Evolutionary conservation across 2,113 vertebrate species (phyloP), one percentile per base, ranked within the genome.

Genomic region (Amphiprion percula): DNA sequence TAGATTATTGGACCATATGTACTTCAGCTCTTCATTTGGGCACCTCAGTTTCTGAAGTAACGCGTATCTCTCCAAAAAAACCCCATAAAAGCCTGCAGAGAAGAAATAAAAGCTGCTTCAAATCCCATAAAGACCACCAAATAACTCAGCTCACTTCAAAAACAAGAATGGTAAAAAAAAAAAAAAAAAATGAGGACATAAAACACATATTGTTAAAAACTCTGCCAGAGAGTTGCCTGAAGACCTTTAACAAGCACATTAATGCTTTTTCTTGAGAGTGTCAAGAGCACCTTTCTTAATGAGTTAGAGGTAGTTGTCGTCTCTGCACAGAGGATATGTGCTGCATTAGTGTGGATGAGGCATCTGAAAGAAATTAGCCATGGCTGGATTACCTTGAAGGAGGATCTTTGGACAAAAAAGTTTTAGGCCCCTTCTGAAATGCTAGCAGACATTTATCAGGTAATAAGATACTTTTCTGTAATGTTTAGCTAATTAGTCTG

Each of bases 1-100:
- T 53, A 49, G 79, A 89, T 91, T 79, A 90, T 83, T 79, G 53
- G 73, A 77, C 82, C 85, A 87, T 84, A 81, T 83, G 87, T 41
- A 83, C 76, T 52, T 71, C 21, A 0, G 1, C 46, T 15, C 41
- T 71, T 86, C 46, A 69, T 78, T 78, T 83, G 68, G 47, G 28
- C 33, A 1, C 21, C 66, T 73, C 4, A 44, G 49, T 54, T 65
- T n/a, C 47, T 28, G 17, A 76, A 78, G 75, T 62, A 63, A 60
- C 46, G 60, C 11, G 15, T 4, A 24, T 21, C 37, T 76, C 28
- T 71, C 15, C 2, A 64, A 28, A 68, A 66, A 44, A 80, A 54
- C 6, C 6, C 26, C 19, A 23, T 44, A 39, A 67, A 71, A 77
- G 24, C 23, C 46, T 30, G n/a, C 68, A 64, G 33, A 65, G 49